These are phyloP conservation scores for Actinernus sp. DNA, from an alignment of 92 coral and sea anemone species.

Conservation along the genomic window DNA sequence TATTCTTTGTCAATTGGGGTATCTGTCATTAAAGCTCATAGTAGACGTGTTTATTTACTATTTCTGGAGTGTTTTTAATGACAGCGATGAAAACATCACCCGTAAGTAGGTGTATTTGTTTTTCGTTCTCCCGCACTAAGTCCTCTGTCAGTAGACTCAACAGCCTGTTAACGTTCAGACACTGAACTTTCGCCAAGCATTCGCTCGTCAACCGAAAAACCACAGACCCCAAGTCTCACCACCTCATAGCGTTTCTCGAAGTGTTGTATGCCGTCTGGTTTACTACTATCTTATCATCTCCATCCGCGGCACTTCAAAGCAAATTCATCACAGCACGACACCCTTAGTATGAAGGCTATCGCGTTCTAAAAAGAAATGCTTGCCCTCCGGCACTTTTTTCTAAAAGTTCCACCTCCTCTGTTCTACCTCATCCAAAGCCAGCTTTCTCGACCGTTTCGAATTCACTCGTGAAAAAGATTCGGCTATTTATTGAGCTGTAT, in stretches of 20 bases:
- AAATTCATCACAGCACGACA: conserved; percentile 26
- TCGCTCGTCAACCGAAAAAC: too few relatives aligned
- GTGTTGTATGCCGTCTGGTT: conserved; percentile 24
- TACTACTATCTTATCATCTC: conserved; percentile 20
- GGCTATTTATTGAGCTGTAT: neutral
- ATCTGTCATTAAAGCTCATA: neutral
- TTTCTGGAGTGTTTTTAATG: conserved; percentile 26
- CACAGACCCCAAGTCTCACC: too few relatives aligned
- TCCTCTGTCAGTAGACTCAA: neutral
- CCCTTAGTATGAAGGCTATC: conserved; percentile 1
- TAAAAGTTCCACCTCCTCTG: conserved; percentile 14
- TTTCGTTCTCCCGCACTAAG: conserved; percentile 2
- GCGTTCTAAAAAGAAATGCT: conserved; percentile 10
- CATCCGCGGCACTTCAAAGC: conserved; percentile 40
- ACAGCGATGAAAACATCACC: conserved; percentile 22
- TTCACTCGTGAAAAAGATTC: neutral
- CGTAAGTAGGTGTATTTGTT: conserved; percentile 15
- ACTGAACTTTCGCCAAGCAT: too few relatives aligned
- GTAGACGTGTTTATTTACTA: conserved; percentile 37
- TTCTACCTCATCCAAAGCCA: conserved; percentile 7
- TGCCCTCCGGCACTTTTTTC: conserved; percentile 8
- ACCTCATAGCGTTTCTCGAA: too few relatives aligned
- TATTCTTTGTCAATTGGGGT: neutral
- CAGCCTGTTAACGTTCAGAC: too few relatives aligned
- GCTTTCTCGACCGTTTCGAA: neutral